Evolutionary conservation across 2,797 vertebrate genomes (phyloP), one percentile per base, ranked within the genome.

Genomic region (Allobates femoralis): DNA sequence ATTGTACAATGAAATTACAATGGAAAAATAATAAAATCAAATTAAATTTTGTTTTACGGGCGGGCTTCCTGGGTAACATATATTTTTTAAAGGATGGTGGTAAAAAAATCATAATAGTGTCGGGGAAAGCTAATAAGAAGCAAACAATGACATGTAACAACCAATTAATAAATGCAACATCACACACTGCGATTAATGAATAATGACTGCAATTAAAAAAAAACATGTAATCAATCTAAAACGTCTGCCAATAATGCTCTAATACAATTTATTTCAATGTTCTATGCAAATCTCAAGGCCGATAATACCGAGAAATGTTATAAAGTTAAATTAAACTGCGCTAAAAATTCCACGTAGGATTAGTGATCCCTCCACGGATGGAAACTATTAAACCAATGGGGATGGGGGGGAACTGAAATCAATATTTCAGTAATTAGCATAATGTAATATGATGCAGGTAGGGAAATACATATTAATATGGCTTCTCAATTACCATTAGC

Each of bases 211-310:
- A 69, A 34, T 67, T 34, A 67, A 34, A 34, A 58, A 67, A 64
- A 64, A 28, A n/a, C 26, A 28, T 28, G 15, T 15, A 23, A 64
- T 64, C 26, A 30, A 32, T 30, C 12, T 28, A 11, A 66, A 66
- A 0, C 5, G 28, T 30, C 21, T 32, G 66, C 30, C 30, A 67
- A 19, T 21, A 30, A 8, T 26, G 32, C 32, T 30, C 3, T 26
- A 66, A 32, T 66, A 28, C 26, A 66, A 66, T 66, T 66, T 32
- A 66, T 30, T 30, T 14, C 64, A 66, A 67, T 67, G 66, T 67
- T 67, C 66, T 67, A 66, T 66, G 64, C 18, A 67, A 67, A 37
- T 67, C 66, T 10, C 16, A 2, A 8, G 32, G 2, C 30, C 30
- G 18, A 16, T 34, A 16, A 67, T 41, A 69, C 32, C 5, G 32